phyloP scores from a whole-genome alignment of 2,113 vertebrate species.

The Megaceryle maxima region DNA sequence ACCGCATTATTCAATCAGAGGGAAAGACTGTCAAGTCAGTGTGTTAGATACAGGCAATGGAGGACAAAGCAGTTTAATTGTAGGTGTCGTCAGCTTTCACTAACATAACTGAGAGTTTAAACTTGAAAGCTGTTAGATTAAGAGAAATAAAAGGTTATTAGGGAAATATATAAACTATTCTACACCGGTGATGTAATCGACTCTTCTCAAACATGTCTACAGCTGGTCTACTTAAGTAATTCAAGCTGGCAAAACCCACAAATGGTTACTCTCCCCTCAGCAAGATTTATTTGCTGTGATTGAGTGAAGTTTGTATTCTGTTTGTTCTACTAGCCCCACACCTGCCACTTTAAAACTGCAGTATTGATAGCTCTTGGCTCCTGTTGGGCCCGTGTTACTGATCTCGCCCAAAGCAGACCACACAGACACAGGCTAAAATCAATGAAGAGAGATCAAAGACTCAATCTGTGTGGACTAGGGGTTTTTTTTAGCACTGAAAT shows the following conservation, averaged over 20 bases:
- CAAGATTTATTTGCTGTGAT: background rate
- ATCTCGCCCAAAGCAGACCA: background rate
- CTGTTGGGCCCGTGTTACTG: background rate
- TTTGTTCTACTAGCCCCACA: background rate
- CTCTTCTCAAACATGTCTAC: background rate
- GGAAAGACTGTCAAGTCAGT: background rate
- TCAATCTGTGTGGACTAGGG: accelerated
- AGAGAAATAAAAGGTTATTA: background rate
- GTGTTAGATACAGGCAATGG: background rate
- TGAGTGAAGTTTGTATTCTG: background rate
- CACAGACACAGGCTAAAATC: background rate
- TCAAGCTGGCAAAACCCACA: background rate
- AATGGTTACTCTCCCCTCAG: background rate
- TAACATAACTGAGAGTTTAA: background rate
- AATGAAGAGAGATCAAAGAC: background rate
- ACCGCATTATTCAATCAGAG: background rate
- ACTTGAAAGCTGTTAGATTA: background rate
- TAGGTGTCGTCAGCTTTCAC: background rate
- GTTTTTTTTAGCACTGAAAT: background rate
- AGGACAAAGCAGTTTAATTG: background rate
- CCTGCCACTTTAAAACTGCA: background rate
- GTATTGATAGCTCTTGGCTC: background rate
- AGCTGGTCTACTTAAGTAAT: background rate
- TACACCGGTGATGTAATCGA: background rate
- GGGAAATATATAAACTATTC: background rate